Evolutionary conservation across 2,888 invertebrate species (phyloP), one percentile per base, ranked within the genome.

Genomic region (Plemyria rubiginata): DNA sequence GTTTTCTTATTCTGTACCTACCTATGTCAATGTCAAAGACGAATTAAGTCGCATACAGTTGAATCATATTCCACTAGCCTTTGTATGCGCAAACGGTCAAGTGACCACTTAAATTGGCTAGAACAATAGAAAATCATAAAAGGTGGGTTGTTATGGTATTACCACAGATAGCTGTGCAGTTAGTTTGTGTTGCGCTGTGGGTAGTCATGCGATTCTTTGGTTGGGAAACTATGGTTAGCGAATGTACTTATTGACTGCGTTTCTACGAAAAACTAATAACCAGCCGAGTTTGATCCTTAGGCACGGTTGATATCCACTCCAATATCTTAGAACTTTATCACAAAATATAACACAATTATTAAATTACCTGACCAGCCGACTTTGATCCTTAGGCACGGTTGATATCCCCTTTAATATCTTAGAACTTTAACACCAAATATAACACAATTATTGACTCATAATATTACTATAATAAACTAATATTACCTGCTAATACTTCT

Each of bases 81-180:
- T 82, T 83, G 81, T 82, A 79, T 80, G 78, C n/a, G n/a, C 76
- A 70, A 78, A 80, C 60, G 54, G 69, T 59, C 61, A 62, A 68
- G 71, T 71, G 72, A 68, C 59, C 57, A 48, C 63, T 46, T 73
- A 68, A 74, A 71, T 73, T 73, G 64, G 73, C 51, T 11, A 52
- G 62, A 63, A 81, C 83, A 81, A 81, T 82, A 73, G 73, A 36
- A 65, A 78, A 76, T 77, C 76, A 76, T 78, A 74, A 77, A 76
- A 71, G 66, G 67, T 70, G 58, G 74, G 73, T 74, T 62, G 70
- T 67, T 75, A 72, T 75, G 74, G 76, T 68, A 69, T 52, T 45
- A 52, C 43, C 58, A 59, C 43, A 61, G 65, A 46, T 36, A 48
- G 46, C 40, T 45, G 22, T 53, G 9, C 7, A 45, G 54, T 61